These are phyloP conservation scores for Urocyon cinereoargenteus DNA, from an alignment of 2,797 vertebrate genomes.

Conservation along the genomic window DNA sequence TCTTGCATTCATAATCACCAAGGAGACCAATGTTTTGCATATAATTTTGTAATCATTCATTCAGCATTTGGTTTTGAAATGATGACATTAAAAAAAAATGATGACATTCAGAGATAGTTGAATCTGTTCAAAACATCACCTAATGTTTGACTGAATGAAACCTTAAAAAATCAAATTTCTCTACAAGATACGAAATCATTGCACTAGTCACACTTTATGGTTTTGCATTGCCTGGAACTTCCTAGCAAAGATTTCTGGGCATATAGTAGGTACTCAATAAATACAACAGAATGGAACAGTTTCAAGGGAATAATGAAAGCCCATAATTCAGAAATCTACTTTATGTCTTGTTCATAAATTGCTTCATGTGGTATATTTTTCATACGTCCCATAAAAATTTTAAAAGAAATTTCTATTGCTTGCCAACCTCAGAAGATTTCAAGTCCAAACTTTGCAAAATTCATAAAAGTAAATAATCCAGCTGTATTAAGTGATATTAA, in stretches of 20 bases:
- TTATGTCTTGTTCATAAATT: background rate
- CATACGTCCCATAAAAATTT: background rate
- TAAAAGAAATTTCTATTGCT: background rate
- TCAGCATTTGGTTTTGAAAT: constrained; percentile 31
- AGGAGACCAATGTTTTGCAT: background rate
- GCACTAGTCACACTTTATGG: background rate
- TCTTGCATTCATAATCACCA: background rate
- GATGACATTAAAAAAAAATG: background rate
- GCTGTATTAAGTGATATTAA: background rate
- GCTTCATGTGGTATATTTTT: background rate
- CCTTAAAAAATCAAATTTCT: background rate
- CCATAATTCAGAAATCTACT: background rate
- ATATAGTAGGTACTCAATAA: background rate
- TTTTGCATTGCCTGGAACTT: background rate
- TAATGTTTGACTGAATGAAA: background rate
- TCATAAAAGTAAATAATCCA: background rate
- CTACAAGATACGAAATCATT: background rate
- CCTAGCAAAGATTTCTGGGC: background rate
- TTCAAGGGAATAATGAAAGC: background rate
- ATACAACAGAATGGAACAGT: background rate
- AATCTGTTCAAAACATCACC: background rate
- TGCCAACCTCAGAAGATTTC: constrained; percentile 14
- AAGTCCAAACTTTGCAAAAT: constrained; percentile 6
- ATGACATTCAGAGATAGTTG: background rate
- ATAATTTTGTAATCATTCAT: background rate